Conservation (phyloP, 2,888 invertebrate genomes). For the Hydroisotoma schaefferi region DNA sequence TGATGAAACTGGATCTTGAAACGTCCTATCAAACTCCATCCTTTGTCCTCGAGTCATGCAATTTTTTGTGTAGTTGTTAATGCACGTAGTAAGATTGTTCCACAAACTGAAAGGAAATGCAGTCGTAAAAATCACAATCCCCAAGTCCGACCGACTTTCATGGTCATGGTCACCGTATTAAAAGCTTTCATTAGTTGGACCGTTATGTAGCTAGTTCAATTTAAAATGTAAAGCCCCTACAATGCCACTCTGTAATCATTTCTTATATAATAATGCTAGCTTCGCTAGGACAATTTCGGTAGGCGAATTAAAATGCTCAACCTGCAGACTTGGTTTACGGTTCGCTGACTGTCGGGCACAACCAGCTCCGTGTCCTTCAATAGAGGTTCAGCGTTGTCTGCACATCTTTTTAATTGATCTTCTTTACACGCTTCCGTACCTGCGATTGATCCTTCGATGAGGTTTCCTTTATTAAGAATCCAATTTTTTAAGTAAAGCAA, state of each 20-base stretch:
- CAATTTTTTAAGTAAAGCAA: too few relatives aligned
- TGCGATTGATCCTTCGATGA: conserved; percentile 6
- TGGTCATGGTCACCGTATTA: too few relatives aligned
- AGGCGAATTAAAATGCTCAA: conserved; percentile 8
- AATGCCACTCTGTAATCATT: too few relatives aligned
- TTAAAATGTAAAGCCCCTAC: too few relatives aligned
- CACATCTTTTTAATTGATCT: conserved; percentile 41
- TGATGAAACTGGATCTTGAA: conserved; percentile 43
- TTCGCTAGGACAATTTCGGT: background rate
- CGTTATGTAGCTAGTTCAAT: too few relatives aligned
- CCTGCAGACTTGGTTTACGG: conserved; percentile 45
- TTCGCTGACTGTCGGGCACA: conserved; percentile 26
- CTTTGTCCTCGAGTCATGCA: conserved; percentile 37
- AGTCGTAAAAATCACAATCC: background rate
- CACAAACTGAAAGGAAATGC: conserved; percentile 37
- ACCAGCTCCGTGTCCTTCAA: conserved; percentile 39
- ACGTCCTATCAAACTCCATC: conserved; percentile 42
- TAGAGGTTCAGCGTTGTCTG: conserved; percentile 38
- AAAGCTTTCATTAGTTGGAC: too few relatives aligned
- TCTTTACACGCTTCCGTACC: conserved; percentile 28
- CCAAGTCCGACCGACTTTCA: too few relatives aligned
- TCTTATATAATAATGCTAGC: too few relatives aligned
- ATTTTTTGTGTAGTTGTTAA: conserved; percentile 29
- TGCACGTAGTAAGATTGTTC: conserved; percentile 42
- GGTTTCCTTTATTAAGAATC: background rate